Evolutionary conservation across 2,113 vertebrate genomes (phyloP), one percentile per base, ranked within the genome.

Genomic region (Symphodus melops): DNA sequence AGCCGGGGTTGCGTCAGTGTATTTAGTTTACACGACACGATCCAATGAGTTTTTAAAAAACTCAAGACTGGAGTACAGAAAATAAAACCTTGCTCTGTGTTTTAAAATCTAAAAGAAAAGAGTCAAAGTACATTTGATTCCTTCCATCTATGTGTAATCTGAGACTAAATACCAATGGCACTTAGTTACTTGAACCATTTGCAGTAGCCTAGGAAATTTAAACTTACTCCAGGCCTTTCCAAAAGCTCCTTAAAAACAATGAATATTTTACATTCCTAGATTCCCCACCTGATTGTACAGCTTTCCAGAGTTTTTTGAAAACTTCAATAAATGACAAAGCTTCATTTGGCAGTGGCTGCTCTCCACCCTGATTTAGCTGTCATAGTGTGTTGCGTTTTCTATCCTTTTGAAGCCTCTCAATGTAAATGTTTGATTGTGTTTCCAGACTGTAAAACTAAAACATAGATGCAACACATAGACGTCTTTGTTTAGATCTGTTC

Each of bases 351-450:
- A 54, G 33, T 4, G 68, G 64, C 79, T 86, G 84, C 86, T 86
- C 71, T 87, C 68, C 61, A 21, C 76, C 82, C 84, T n/a, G 59
- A 57, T 37, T 0, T 19, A 70, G 56, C 42, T 52, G 17, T 0
- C 21, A 25, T 61, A 33, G 42, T 78, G 5, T 75, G 79, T 89
- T 72, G 51, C 44, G 3, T 90, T 87, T 86, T 83, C 17, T 78
- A 79, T 72, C 68, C 58, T 69, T 83, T 75, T 77, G 28, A 87
- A 81, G 78, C 80, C 82, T 84, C 82, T 84, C 77, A 75, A 79
- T 88, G 82, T 91, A 82, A 82, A 89, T 83, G 82, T 88, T 85
- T 79, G 49, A 66, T 72, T 70, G 72, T 85, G 84, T 90, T 70
- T 81, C 69, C 53, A 52, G 65, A 65, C 65, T 82, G 72, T 88